Evolutionary conservation across 2,113 vertebrate species (phyloP), one percentile per base, ranked within the genome.

Genomic region (Herpetotheres cachinnans): DNA sequence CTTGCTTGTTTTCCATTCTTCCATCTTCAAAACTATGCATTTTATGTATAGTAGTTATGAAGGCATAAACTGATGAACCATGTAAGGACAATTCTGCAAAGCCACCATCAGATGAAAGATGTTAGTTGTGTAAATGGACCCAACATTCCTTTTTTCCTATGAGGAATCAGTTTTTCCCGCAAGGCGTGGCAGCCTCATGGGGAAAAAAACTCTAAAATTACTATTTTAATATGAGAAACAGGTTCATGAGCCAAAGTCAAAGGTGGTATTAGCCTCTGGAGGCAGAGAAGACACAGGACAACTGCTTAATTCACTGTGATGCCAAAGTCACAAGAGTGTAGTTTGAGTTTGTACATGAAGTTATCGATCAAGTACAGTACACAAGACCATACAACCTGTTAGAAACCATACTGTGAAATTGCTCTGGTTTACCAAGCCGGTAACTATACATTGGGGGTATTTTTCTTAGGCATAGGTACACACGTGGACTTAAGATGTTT

Each of bases 291-390:
- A 32, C 16, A 12, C 6, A 32, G 54, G 55, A 59, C 13, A 38
- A 24, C 9, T 54, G 34, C 19, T 79, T 32, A 30, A 62, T 25
- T 69, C 11, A 5, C 16, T 69, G 5, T 70, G 59, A 40, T 0
- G 0, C 11, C 26, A 16, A 13, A 4, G 0, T 5, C 30, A 58
- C 0, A 0, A 47, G 74, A 62, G 19, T 1, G 0, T 14, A 18
- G 13, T 36, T 92, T 16, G 25, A 3, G 49, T 65, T 65, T 16
- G 54, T 56, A 16, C 4, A 0, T 36, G 8, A 52, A 4, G 1
- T 4, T 63, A 42, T 25, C 0, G 0, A 3, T 73, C 4, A 3
- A 10, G 9, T 19, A 19, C 7, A 27, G 16, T 47, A 58, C 25
- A 6, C 4, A 17, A 29, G 10, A 42, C 24, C 9, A 10, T 24